Evolutionary conservation across 2,888 invertebrate genomes (phyloP), one percentile per base, ranked within the genome.

Genomic region (Bhutanitis thaidina): DNA sequence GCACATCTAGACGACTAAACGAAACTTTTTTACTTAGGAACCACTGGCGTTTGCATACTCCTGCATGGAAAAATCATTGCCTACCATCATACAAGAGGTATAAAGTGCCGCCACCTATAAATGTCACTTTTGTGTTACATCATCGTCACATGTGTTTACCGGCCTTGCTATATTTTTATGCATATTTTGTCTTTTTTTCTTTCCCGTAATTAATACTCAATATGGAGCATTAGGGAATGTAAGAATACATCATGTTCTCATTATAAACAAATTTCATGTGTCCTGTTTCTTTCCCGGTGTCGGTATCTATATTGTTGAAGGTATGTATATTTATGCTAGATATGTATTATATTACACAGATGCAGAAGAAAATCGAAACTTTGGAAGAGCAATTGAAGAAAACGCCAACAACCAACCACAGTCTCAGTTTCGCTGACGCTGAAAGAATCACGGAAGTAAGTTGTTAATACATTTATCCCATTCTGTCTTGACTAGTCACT

Each of bases 1-100:
- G n/a, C n/a, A n/a, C n/a, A n/a, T n/a, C n/a, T n/a, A n/a, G n/a
- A n/a, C n/a, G n/a, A n/a, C n/a, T n/a, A 51, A 46, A 34, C 44
- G 29, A 15, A 60, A 54, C 61, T 71, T 80, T 75, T 80, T 71
- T 60, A 74, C 56, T 50, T 83, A 89, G 86, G 89, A 89, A 79
- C 87, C 86, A 65, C 67, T 88, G 88, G 88, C 80, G 80, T 93
- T 93, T 86, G 93, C 93, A 80, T 93, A 91, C 89, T 87, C 90
- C 81, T 93, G 93, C 90, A 92, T 93, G 70, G 93, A 93, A 87
- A 92, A 92, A 79, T 91, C 92, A 69, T 91, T 93, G 75, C 91
- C 92, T 59, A 74, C 80, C 72, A 92, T 93, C 79, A 80, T 92
- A 58, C 88, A 90, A 78, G 92, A 93, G 93, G 93, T 93, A 93